phyloP scores from a whole-genome alignment of 2,797 vertebrate genomes.

The Sebastes miniatus region DNA sequence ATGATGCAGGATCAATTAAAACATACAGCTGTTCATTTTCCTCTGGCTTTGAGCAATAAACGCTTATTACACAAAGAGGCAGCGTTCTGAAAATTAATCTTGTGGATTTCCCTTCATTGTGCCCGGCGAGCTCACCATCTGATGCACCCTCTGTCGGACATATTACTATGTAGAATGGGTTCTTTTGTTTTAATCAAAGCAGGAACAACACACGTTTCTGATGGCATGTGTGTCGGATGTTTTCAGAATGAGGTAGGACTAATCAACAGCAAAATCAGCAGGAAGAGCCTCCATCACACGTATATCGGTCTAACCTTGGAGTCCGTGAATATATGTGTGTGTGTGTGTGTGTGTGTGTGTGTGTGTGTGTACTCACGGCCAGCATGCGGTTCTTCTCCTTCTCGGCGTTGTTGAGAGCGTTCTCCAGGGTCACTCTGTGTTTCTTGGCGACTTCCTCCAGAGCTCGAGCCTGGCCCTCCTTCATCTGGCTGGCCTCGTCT shows the following conservation, averaged over 20 bases:
- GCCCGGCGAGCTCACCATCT: background rate
- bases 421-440: conserved; percentile 90
- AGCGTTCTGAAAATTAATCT: conserved; percentile 25
- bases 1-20: conserved; percentile 42
- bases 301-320: background rate
- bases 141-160: background rate
- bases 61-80: conserved; percentile 27
- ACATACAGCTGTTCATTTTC: conserved; percentile 42
- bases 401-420: conserved; percentile 83
- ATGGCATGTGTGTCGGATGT: background rate
- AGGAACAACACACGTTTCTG: background rate
- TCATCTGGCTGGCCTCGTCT: conserved; percentile 90
- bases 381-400: conserved; percentile 93
- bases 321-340: background rate
- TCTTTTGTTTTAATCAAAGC: background rate
- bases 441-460: conserved; percentile 93
- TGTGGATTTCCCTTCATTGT: background rate
- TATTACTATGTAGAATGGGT: background rate
- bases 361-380: conserved; percentile 78
- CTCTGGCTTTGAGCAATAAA: conserved; percentile 10
- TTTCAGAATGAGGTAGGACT: background rate
- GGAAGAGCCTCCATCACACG: background rate
- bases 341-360: background rate
- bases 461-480: conserved; percentile 89
- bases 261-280: background rate